phyloP scores from a whole-genome alignment of 2,797 vertebrate species.

The Syngnathus rostellatus region DNA sequence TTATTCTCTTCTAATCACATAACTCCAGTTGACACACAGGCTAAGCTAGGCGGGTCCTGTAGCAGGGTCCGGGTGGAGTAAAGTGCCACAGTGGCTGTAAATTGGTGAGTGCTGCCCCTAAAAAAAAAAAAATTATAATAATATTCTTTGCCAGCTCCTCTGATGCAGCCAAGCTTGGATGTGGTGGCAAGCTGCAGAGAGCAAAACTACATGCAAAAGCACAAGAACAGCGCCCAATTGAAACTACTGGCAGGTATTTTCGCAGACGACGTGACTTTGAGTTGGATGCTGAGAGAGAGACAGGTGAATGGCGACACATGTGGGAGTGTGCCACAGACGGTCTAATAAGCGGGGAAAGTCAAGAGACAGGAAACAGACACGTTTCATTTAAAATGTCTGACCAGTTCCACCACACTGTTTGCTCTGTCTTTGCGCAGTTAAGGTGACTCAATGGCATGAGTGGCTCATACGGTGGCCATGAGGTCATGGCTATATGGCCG shows the following conservation, averaged over 20 bases:
- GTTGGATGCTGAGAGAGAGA: conserved; percentile 2
- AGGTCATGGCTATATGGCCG: conserved; percentile 22
- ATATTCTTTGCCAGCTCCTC: conserved; percentile 59
- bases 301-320: conserved; percentile 11
- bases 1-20: conserved; percentile 1
- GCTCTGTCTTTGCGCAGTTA: conserved; percentile 12
- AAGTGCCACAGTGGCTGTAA: conserved; percentile 67
- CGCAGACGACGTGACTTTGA: not conserved
- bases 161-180: conserved; percentile 65
- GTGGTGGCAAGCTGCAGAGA: conserved; percentile 52
- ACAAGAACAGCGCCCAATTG: conserved; percentile 10
- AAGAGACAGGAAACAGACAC: conserved; percentile 33
- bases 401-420: conserved; percentile 20
- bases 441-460: conserved; percentile 12
- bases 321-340: conserved; percentile 10
- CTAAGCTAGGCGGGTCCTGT: conserved; percentile 58
- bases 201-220: conserved; percentile 17
- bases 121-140: too few relatives aligned
- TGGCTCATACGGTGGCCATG: conserved; percentile 13
- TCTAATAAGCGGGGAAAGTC: conserved; percentile 28
- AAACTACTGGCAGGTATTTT: not conserved
- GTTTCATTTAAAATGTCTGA: conserved; percentile 35
- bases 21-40: conserved; percentile 25
- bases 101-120: conserved; percentile 72
- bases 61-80: conserved; percentile 63